Base-by-base conservation (phyloP, 2,113 vertebrate genomes). In the Platysteira castanea region DNA sequence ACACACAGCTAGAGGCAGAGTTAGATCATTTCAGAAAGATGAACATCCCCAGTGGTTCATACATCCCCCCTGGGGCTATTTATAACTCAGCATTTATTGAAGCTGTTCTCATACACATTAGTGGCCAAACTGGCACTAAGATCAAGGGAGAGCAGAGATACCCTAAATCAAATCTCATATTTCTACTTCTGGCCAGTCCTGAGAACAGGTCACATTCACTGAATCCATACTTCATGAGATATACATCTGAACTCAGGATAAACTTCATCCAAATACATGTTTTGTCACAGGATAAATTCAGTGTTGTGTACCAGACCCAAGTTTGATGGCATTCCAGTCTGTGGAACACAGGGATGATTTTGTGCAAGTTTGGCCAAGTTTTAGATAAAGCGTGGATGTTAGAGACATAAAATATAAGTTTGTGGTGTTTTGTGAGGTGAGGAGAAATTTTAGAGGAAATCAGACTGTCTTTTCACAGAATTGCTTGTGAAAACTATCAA, bases 1-100 rank as follows among this genome's bases (percentile, higher is more conserved):
- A 49, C 7, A 24, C 31, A 53, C 76, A 93, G 65, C 93, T 91
- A 61, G 52, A 87, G 87, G 89, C 77, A 89, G 44, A 67, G 42
- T 84, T 83, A 93, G 76, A 88, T 86, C 1, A 77, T 80, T 95
- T 67, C 68, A 88, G 33, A 94, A 79, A 69, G 88, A 96, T 90
- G 50, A 94, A 63, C 74, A 90, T 63, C 50, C 23, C 49, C 71
- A 77, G 83, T 47, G n/a, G 20, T 94, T 96, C 77, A 42, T 68
- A 54, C 50, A 46, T 37, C 28, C 54, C 26, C 63, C 59, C 61
- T 78, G 60, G 61, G 70, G 9, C 26, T 73, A 53, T 35, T 59
- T 41, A 73, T 71, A 86, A 77, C 50, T 35, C 56, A 10, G 4
- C 41, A 46, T 76, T 79, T 82, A 57, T 69, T 71, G 67, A 79